phyloP scores from a whole-genome alignment of 2,797 vertebrate species.

The Eidolon dupreanum region DNA sequence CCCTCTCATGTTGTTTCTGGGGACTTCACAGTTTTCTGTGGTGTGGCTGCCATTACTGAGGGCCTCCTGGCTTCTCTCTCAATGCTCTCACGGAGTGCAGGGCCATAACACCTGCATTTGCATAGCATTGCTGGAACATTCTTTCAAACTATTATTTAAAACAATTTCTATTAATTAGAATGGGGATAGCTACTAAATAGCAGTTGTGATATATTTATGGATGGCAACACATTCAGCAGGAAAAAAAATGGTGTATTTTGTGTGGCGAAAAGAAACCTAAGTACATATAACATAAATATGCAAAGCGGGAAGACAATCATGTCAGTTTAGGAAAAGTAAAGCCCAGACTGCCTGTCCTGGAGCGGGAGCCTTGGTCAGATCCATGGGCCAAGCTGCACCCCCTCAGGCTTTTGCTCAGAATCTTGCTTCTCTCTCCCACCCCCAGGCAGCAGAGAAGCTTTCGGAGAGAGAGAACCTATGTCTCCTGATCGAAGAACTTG shows the following conservation, averaged over 20 bases:
- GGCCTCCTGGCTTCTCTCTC: background rate
- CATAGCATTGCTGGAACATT: background rate
- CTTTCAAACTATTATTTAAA: background rate
- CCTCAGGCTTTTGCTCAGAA: background rate
- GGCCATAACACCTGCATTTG: background rate
- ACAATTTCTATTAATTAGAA: background rate
- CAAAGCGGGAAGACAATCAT: background rate
- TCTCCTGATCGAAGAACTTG: conserved; percentile 91
- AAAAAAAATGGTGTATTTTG: background rate
- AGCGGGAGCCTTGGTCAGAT: background rate
- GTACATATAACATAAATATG: background rate
- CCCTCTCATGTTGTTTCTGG: background rate
- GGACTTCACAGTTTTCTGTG: background rate
- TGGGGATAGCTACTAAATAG: background rate
- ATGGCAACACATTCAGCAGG: background rate
- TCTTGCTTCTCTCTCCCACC: background rate
- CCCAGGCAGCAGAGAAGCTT: conserved; percentile 90
- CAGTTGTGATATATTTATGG: background rate
- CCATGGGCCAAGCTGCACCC: rapidly evolving
- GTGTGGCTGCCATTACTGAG: background rate
- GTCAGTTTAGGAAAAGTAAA: background rate
- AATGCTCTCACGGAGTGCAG: background rate
- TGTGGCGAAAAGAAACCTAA: background rate
- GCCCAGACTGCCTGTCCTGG: background rate
- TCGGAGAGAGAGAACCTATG: conserved; percentile 89